Evolutionary conservation across 2,113 vertebrate species (phyloP), one percentile per base, ranked within the genome.

Genomic region (Blennius ocellaris): DNA sequence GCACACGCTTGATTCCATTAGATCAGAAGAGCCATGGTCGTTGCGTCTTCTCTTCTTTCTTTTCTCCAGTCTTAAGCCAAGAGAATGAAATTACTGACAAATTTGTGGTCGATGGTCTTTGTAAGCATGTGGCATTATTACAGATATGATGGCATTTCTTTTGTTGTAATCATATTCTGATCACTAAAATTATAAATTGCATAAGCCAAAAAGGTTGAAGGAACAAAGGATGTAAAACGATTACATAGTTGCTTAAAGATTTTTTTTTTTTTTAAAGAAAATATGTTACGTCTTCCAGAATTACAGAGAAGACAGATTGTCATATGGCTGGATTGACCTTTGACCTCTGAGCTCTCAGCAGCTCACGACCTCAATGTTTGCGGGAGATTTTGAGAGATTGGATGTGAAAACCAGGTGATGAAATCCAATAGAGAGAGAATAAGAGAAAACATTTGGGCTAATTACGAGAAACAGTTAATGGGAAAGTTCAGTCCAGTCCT

Each of bases 321-420:
- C 40, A 30, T 6, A 8, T 51, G 40, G 36, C 6, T 41, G 8
- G 0, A 30, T 2, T 63, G 21, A 49, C 49, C 12, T 62, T 43
- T 81, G 48, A 61, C 49, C 60, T 59, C 21, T 53, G 21, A 30
- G 21, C 21, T 30, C 21, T 30, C 10, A 39, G 21, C 63, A 38
- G 59, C 66, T 6, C 30, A 15, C 17, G 17, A 55, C 38, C 21
- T 2, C 8, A 37, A 48, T 12, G 11, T 52, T 47, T 61, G 2
- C 37, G 38, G 38, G 9, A 39, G 10, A 41, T 54, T 8, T 48
- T 8, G 43, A 8, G 55, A n/a, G 21, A 30, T 30, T 38, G 3
- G 6, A 8, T 11, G 43, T 30, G 21, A 30, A 30, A 30, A 30
- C 21, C 21, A 30, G 21, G 21, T 2, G 21, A 30, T 30, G 2